A percentile compares a stretch with the other conserved stretches of the same genome.
phyloP scores from a whole-genome alignment of 2,797 vertebrate genomes.

The Glyptemys insculpta region DNA sequence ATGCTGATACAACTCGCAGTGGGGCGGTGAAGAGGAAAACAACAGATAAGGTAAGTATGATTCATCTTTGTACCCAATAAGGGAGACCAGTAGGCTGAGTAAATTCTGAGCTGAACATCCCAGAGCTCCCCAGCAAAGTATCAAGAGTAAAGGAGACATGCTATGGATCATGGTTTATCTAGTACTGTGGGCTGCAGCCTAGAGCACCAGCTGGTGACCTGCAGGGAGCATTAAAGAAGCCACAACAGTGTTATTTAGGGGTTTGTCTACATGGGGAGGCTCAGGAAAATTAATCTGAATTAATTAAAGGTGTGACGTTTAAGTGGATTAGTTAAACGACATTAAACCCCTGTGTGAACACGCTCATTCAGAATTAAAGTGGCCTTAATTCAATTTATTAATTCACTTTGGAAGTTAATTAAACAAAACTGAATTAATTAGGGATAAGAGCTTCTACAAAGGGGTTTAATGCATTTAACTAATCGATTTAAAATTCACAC shows the following conservation, averaged over 20 bases:
- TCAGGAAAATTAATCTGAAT: not conserved
- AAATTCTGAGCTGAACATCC: not conserved
- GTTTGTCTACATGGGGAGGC: not conserved
- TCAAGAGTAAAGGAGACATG: not conserved
- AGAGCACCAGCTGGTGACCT: not conserved
- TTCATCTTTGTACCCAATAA: not conserved
- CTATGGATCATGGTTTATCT: too few species aligned
- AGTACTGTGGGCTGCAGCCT: not conserved
- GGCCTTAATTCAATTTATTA: not conserved
- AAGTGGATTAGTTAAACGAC: not conserved
- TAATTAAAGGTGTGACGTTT: not conserved
- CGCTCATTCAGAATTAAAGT: not conserved
- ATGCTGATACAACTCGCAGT: slow-evolving; percentile 87
- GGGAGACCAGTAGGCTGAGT: not conserved
- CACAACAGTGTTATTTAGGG: not conserved
- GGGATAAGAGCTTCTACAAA: not conserved
- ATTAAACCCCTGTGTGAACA: not conserved
- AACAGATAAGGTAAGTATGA: slow-evolving; percentile 81
- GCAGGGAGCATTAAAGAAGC: not conserved
- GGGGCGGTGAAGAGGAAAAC: slow-evolving; percentile 83
- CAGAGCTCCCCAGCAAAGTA: not conserved
- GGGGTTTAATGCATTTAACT: not conserved
- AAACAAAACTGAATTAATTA: not conserved
- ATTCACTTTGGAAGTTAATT: not conserved
- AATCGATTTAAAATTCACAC: not conserved